These are phyloP conservation scores for Onychomys arenicola DNA, from an alignment of 2,797 vertebrate genomes.

Conservation along the genomic window DNA sequence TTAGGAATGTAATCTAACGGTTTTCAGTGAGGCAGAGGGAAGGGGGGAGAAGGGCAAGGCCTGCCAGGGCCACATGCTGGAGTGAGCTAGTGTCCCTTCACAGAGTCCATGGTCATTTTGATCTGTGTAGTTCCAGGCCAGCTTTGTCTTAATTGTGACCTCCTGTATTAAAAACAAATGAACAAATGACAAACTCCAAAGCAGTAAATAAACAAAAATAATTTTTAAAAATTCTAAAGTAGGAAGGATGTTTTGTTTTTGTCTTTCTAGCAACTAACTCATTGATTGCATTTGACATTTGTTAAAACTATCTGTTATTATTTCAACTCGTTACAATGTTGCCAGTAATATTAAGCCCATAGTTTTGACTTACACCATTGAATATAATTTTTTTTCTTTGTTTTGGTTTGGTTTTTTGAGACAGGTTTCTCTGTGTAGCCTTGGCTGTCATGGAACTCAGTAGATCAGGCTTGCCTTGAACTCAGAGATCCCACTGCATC, in stretches of 20 bases:
- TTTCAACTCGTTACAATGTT: conserved; percentile 52
- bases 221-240: background rate
- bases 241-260: conserved; percentile 30
- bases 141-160: background rate
- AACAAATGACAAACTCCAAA: background rate
- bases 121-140: background rate
- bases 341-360: conserved; percentile 30
- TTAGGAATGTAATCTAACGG: background rate
- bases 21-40: background rate
- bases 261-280: background rate
- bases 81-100: background rate
- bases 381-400: background rate
- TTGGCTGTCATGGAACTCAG: background rate
- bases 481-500: background rate
- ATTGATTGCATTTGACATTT: conserved; percentile 30
- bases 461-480: background rate
- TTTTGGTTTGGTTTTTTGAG: background rate
- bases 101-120: background rate
- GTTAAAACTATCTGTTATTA: background rate
- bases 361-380: background rate
- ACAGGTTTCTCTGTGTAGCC: background rate
- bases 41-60: background rate
- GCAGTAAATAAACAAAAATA: background rate
- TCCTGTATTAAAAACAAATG: background rate
- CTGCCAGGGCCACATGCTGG: background rate